These are phyloP conservation scores for Nomada hirtipes DNA, from an alignment of 2,888 invertebrate species.

Conservation along the genomic window DNA sequence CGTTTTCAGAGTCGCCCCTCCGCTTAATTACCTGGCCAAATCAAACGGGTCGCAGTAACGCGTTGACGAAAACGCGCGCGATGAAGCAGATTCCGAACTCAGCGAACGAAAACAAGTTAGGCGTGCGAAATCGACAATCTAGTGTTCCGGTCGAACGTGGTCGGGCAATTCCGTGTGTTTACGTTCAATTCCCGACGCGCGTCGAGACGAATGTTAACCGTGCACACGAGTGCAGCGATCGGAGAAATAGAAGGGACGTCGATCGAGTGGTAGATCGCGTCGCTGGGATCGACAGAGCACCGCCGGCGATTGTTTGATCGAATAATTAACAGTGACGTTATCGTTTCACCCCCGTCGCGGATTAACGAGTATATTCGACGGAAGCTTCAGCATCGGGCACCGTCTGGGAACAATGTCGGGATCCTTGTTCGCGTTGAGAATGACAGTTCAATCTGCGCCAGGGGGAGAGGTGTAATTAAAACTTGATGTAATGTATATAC, in stretches of 20 bases:
- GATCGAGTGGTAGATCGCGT: neutral
- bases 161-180: neutral
- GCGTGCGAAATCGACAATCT: too few species aligned
- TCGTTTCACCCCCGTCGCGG: neutral
- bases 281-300: neutral
- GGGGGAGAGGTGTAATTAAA: conserved; percentile 14
- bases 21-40: neutral
- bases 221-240: too few species aligned
- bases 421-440: neutral
- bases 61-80: neutral
- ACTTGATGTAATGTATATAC: neutral
- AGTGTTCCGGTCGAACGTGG: neutral
- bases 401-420: neutral
- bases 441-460: conserved; percentile 22
- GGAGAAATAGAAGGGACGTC: neutral
- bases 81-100: too few species aligned
- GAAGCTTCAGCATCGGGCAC: neutral
- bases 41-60: neutral
- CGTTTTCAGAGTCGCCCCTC: neutral
- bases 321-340: neutral
- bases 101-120: neutral
- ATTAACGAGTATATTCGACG: neutral
- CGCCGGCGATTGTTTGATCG: neutral
- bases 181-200: neutral
- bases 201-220: neutral